Percentiles rank a stretch among this genome's conserved stretches.
Conservation (phyloP, 1,140 invertebrate species). For the Aphelenchoides fujianensis region DNA sequence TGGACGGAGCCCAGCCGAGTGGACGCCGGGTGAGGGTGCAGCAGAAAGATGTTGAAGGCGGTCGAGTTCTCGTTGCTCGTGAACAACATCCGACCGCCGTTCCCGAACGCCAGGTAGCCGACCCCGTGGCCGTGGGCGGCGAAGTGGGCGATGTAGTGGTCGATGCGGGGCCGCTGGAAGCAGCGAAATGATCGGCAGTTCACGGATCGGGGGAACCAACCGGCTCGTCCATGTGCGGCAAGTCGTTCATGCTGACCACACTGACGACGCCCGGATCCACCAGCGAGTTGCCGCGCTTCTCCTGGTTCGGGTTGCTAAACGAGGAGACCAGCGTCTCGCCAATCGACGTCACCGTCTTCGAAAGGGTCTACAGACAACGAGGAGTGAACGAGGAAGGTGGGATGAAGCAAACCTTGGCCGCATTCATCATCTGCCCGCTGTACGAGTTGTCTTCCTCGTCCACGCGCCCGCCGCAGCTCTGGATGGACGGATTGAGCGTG, state of each 20-base stretch:
- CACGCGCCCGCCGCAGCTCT: constrained; percentile 78
- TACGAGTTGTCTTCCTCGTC: constrained; percentile 78
- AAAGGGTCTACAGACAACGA: constrained; percentile 64
- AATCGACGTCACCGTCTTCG: constrained; percentile 71
- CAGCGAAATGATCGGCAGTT: not conserved
- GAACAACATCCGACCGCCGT: constrained; percentile 81
- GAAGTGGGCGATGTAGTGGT: constrained; percentile 83
- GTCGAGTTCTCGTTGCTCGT: constrained; percentile 89
- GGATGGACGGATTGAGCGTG: constrained; percentile 75
- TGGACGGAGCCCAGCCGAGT: constrained; percentile 84
- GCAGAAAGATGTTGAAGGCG: constrained; percentile 89
- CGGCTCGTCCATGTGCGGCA: constrained; percentile 66
- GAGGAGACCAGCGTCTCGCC: constrained; percentile 80
- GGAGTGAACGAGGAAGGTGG: too few relatives aligned
- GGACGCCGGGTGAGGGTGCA: constrained; percentile 85
- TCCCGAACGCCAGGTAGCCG: constrained; percentile 84
- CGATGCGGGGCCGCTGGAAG: not conserved
- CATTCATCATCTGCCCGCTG: constrained; percentile 87
- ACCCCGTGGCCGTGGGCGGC: constrained; percentile 83
- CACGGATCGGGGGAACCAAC: constrained; percentile 13
- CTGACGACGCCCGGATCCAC: constrained; percentile 74
- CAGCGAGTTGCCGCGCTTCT: constrained; percentile 25
- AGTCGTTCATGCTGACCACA: constrained; percentile 75
- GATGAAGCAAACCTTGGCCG: constrained; percentile 80
- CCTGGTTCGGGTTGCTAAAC: constrained; percentile 26